phyloP scores from a whole-genome alignment of 2,113 vertebrate species.

The Zingel zingel region DNA sequence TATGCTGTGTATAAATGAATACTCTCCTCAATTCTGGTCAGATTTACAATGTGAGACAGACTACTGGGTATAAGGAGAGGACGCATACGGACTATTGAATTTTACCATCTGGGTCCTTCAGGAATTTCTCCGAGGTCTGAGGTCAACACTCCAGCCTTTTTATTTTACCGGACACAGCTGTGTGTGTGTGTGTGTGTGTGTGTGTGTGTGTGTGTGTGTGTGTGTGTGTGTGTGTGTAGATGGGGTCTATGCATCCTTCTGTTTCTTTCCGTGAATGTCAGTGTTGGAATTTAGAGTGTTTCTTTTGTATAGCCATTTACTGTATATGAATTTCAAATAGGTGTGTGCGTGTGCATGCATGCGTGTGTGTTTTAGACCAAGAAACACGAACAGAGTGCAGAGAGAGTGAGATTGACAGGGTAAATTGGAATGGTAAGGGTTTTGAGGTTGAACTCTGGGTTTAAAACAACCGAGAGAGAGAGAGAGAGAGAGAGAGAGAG shows the following conservation, averaged over 20 bases:
- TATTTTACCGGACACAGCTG: conserved; percentile 47
- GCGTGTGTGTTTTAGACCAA: conserved; percentile 24
- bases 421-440: conserved; percentile 73
- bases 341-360: conserved; percentile 12
- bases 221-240: not conserved
- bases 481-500: conserved; percentile 26
- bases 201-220: conserved; percentile 9
- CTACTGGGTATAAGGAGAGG: not conserved
- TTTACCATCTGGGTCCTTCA: conserved; percentile 8
- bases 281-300: conserved; percentile 46
- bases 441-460: conserved; percentile 62
- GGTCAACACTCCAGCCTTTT: conserved; percentile 65
- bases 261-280: conserved; percentile 50
- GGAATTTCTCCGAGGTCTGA: conserved; percentile 46
- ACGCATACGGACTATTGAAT: conserved; percentile 21
- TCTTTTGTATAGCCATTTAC: conserved; percentile 41
- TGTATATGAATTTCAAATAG: conserved; percentile 67
- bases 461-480: conserved; percentile 55
- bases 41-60: conserved; percentile 43
- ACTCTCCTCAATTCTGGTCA: conserved; percentile 13
- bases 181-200: conserved; percentile 25
- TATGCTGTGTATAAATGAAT: conserved; percentile 32
- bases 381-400: conserved; percentile 36
- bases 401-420: conserved; percentile 70
- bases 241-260: not conserved